These are phyloP conservation scores for Tortricodes alternella DNA, from an alignment of 2,888 invertebrate genomes.

Conservation along the genomic window DNA sequence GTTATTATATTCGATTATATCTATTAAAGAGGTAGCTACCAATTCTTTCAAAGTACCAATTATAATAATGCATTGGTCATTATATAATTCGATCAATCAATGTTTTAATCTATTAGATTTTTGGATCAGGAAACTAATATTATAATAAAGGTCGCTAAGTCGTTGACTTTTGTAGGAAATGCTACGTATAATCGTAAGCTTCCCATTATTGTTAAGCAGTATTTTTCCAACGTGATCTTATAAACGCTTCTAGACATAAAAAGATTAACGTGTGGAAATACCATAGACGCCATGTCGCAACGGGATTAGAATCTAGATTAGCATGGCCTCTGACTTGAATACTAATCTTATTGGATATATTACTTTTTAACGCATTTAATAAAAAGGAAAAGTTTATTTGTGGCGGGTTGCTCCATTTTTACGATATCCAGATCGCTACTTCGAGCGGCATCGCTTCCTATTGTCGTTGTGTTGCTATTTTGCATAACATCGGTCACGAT, in stretches of 20 bases:
- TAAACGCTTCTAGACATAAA: slow-evolving; percentile 46
- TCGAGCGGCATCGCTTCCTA: slow-evolving; percentile 57
- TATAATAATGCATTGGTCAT: slow-evolving; percentile 44
- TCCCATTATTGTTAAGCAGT: not conserved
- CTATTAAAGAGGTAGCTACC: slow-evolving; percentile 6
- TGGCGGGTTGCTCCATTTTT: slow-evolving; percentile 31
- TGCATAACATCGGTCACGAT: slow-evolving; percentile 75
- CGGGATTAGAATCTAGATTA: slow-evolving; percentile 75
- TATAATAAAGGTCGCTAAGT: not conserved
- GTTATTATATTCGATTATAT: slow-evolving; percentile 18
- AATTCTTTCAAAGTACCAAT: slow-evolving; percentile 36
- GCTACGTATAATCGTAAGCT: too few species aligned
- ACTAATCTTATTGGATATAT: slow-evolving; percentile 41
- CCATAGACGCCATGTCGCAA: slow-evolving; percentile 56
- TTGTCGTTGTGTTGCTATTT: slow-evolving; percentile 58
- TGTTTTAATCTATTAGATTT: slow-evolving; percentile 33
- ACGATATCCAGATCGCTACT: slow-evolving; percentile 48
- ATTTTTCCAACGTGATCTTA: slow-evolving; percentile 5
- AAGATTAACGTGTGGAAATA: slow-evolving; percentile 55
- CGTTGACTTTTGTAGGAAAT: too few species aligned
- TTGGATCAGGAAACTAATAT: slow-evolving; percentile 16
- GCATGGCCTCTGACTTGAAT: slow-evolving; percentile 58
- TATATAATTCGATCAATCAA: slow-evolving; percentile 44
- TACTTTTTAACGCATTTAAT: not conserved
- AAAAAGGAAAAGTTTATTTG: not conserved